Evolutionary conservation across 2,888 invertebrate species (phyloP).

Genomic region (Campoplex nolae): DNA sequence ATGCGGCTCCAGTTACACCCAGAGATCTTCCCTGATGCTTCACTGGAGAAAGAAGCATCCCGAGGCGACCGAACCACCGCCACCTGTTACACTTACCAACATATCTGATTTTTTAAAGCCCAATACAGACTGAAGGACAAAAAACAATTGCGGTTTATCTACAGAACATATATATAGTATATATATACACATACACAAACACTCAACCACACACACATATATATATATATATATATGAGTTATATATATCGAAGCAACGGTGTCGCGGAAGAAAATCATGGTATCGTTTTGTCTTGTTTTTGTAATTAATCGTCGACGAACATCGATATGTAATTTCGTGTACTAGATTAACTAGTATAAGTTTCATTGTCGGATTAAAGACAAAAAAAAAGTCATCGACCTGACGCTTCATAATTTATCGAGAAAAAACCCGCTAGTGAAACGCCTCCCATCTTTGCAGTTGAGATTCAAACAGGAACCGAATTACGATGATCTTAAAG

Average conservation of each 20-base stretch:
- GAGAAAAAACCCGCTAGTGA: not conserved
- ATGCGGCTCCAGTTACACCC: slow-evolving; percentile 71
- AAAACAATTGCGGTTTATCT: slow-evolving; percentile 7
- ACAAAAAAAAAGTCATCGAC: not conserved
- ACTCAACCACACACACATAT: not conserved
- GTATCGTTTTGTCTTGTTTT: slow-evolving; percentile 50
- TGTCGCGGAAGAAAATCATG: slow-evolving; percentile 28
- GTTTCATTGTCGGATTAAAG: slow-evolving; percentile 53
- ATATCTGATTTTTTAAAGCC: slow-evolving; percentile 53
- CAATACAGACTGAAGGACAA: slow-evolving; percentile 26
- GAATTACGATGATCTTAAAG: not conserved
- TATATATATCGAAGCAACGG: slow-evolving; percentile 20
- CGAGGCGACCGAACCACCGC: slow-evolving; percentile 60
- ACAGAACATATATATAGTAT: not conserved
- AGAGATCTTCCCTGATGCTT: slow-evolving; percentile 73
- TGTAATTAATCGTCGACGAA: slow-evolving; percentile 48
- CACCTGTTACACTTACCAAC: slow-evolving; percentile 59
- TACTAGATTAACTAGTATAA: slow-evolving; percentile 49
- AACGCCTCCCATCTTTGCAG: not conserved
- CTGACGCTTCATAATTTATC: not conserved
- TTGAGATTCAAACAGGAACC: not conserved
- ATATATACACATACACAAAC: not conserved
- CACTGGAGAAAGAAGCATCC: slow-evolving; percentile 65
- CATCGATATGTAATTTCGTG: slow-evolving; percentile 53
- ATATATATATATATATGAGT: not conserved